Conservation (phyloP, 2,888 invertebrate genomes). For the Oligia strigilis region DNA sequence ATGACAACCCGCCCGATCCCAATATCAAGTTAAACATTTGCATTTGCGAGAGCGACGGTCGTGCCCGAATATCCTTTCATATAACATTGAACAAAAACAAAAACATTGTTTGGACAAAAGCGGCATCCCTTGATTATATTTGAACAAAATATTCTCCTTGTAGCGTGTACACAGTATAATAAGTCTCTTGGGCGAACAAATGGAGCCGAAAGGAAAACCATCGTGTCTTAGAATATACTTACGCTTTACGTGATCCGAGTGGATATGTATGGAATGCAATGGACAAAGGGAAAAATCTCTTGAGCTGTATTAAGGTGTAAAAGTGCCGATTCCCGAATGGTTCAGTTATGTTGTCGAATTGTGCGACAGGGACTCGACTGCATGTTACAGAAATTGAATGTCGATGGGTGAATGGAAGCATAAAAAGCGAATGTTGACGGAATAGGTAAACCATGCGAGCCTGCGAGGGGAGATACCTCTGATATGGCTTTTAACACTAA, state of each 20-base stretch:
- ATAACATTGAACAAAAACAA: constrained; percentile 86
- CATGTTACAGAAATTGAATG: constrained; percentile 82
- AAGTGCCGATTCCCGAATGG: constrained; percentile 85
- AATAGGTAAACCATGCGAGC: constrained; percentile 65
- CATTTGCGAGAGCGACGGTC: constrained; percentile 77
- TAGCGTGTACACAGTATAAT: constrained; percentile 88
- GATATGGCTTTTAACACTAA: constrained; percentile 57
- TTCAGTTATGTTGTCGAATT: constrained; percentile 84
- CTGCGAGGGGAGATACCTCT: constrained; percentile 51
- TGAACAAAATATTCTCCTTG: constrained; percentile 87
- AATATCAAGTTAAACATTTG: constrained; percentile 87
- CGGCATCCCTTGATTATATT: constrained; percentile 89
- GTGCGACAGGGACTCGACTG: constrained; percentile 74
- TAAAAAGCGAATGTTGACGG: constrained; percentile 75
- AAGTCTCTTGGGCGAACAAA: constrained; percentile 88
- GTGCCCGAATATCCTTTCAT: constrained; percentile 76
- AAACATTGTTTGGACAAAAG: constrained; percentile 85
- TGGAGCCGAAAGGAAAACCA: constrained; percentile 88
- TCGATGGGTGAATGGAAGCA: constrained; percentile 76
- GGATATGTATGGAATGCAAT: constrained; percentile 81
- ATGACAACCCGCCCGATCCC: constrained; percentile 78
- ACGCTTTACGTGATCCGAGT: constrained; percentile 85
- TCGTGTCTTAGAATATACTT: constrained; percentile 81
- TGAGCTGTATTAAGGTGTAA: constrained; percentile 87
- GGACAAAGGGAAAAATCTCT: constrained; percentile 87